Conservation (phyloP, 2,113 vertebrate species). For the Hypocryptadius cinnamomeus region DNA sequence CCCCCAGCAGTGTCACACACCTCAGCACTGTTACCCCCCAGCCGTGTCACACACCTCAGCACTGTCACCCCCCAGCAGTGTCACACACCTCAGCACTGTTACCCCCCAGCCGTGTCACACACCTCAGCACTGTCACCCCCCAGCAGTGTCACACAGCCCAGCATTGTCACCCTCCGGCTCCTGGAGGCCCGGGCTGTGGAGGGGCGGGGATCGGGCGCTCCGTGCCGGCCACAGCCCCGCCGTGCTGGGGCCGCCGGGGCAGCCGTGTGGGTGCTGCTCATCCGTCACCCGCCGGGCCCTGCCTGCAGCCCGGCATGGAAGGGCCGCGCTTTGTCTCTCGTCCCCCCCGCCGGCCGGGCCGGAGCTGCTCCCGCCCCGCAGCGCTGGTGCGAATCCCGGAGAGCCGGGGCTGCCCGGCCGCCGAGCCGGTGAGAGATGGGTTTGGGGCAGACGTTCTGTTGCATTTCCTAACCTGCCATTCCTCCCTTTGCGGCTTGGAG, state of each 20-base stretch:
- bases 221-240: constrained; percentile 11
- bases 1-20: too few relatives aligned
- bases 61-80: not conserved
- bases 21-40: too few relatives aligned
- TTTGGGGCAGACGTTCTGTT: not conserved
- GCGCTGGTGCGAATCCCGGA: not conserved
- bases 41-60: not conserved
- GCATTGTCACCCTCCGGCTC: not conserved
- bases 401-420: not conserved
- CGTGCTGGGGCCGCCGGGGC: not conserved
- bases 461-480: not conserved
- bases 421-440: not conserved
- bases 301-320: not conserved
- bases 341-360: not conserved
- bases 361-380: not conserved
- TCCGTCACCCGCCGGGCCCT: constrained; percentile 69
- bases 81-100: not conserved
- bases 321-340: not conserved
- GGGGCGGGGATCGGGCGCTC: not conserved
- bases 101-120: not conserved
- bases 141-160: not conserved
- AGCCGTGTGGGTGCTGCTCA: constrained; percentile 43
- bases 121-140: too few relatives aligned
- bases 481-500: not conserved
- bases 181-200: not conserved